A percentile compares a stretch with the other conserved stretches of the same genome.
These are phyloP conservation scores for Serrognathus titanus DNA, from an alignment of 2,888 invertebrate species.

Conservation along the genomic window DNA sequence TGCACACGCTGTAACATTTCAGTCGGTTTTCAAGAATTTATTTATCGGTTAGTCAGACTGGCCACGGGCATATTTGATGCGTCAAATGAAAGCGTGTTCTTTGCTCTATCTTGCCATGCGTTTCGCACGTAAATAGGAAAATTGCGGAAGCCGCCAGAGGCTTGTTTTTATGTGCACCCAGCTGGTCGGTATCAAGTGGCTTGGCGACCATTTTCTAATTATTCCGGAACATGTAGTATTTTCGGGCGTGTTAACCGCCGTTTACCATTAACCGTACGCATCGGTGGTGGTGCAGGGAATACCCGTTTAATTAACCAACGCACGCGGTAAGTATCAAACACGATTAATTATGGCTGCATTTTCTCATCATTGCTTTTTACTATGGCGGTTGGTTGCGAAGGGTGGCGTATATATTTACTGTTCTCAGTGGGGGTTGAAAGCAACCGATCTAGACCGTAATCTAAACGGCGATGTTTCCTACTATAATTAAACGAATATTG, in stretches of 20 bases:
- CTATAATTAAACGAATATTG: too few species aligned
- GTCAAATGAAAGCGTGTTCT: conserved; percentile 25
- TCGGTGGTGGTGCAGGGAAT: background rate
- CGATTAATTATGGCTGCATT: conserved; percentile 17
- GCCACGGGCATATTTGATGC: conserved; percentile 17
- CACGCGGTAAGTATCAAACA: conserved; percentile 14
- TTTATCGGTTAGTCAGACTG: conserved; percentile 22
- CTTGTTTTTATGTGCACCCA: conserved; percentile 29
- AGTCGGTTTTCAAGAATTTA: conserved; percentile 32
- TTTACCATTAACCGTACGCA: background rate
- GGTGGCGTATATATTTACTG: conserved; percentile 23
- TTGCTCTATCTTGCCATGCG: conserved; percentile 17
- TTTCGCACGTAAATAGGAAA: conserved; percentile 16
- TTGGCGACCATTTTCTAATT: conserved; percentile 49
- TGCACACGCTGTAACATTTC: conserved; percentile 39
- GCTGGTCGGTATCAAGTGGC: conserved; percentile 42
- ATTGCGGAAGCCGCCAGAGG: conserved; percentile 11
- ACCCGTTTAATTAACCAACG: conserved; percentile 5
- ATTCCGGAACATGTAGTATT: conserved; percentile 42
- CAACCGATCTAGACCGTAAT: conserved; percentile 1
- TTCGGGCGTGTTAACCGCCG: conserved; percentile 28
- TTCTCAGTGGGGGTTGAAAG: conserved; percentile 15
- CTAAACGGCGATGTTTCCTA: conserved; percentile 2
- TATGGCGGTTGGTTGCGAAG: conserved; percentile 29
- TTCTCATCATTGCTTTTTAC: conserved; percentile 13